A percentile compares a stretch with the other conserved stretches of the same genome.
These are phyloP conservation scores for Arion vulgaris DNA, from an alignment of 1,140 invertebrate species.

Conservation along the genomic window DNA sequence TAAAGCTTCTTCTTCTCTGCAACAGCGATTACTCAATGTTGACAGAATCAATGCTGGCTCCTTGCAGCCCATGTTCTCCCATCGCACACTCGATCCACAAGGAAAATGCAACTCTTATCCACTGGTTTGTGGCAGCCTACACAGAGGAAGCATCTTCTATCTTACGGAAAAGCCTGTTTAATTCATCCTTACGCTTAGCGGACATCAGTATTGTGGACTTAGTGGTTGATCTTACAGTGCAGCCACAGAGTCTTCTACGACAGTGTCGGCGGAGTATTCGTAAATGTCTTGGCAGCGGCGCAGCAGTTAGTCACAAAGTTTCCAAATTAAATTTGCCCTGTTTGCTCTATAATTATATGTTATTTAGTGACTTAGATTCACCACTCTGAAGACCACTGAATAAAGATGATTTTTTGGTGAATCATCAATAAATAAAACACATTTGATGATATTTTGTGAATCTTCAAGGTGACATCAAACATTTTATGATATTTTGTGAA, in stretches of 20 bases:
- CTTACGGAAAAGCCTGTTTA: slow-evolving; percentile 22
- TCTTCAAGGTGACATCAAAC: neutral
- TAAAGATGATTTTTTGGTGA: neutral
- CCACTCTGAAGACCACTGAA: neutral
- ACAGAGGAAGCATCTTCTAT: slow-evolving; percentile 58
- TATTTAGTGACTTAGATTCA: slow-evolving; percentile 55
- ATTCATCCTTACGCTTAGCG: neutral
- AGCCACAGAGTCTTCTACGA: slow-evolving; percentile 53
- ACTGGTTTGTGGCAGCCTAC: slow-evolving; percentile 58
- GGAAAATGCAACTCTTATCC: slow-evolving; percentile 52
- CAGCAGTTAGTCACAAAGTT: slow-evolving; percentile 44
- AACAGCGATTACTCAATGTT: slow-evolving; percentile 50
- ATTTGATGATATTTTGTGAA: neutral
- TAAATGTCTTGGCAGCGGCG: slow-evolving; percentile 41
- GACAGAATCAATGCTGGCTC: slow-evolving; percentile 53
- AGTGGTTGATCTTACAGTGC: slow-evolving; percentile 40
- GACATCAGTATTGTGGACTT: slow-evolving; percentile 21
- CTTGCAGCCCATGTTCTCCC: slow-evolving; percentile 59
- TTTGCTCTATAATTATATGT: slow-evolving; percentile 53
- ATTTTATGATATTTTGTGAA: neutral
- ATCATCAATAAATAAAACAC: no score
- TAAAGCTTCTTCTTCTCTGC: slow-evolving; percentile 57
- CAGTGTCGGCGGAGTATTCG: slow-evolving; percentile 54
- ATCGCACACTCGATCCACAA: slow-evolving; percentile 60
- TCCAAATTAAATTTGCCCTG: slow-evolving; percentile 54